Evolutionary conservation across 2,888 invertebrate genomes (phyloP).

Genomic region (Macrophya alboannulata): DNA sequence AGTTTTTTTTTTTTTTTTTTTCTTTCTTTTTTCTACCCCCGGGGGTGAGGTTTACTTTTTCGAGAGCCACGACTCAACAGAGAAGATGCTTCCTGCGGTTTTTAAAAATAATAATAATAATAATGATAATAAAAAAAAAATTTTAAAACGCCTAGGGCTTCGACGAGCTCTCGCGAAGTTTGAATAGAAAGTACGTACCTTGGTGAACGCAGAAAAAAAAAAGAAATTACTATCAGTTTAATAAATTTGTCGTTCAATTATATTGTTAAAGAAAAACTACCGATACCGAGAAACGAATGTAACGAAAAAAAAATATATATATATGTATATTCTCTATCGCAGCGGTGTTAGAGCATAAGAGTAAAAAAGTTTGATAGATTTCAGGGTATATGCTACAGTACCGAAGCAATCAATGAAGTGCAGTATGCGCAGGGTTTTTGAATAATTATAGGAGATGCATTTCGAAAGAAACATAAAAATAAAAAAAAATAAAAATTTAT

Average conservation of each 20-base stretch:
- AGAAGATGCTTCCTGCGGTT: constrained; percentile 11
- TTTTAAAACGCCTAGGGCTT: background rate
- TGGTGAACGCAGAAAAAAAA: background rate
- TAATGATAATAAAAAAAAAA: background rate
- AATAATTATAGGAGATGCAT: background rate
- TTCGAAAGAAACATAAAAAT: background rate
- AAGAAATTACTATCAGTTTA: background rate
- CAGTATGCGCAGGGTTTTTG: background rate
- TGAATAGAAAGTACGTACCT: background rate
- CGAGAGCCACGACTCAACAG: background rate
- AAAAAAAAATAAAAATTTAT: background rate
- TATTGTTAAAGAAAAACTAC: constrained; percentile 1
- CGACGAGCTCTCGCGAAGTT: background rate
- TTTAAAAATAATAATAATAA: background rate
- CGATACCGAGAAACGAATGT: background rate
- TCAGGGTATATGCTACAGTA: background rate
- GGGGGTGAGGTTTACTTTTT: constrained; percentile 30
- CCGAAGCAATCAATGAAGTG: constrained; percentile 19
- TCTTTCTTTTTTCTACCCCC: background rate
- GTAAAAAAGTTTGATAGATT: background rate
- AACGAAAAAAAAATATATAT: background rate
- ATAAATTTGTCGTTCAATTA: background rate
- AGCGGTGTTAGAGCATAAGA: background rate
- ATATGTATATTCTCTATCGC: background rate
- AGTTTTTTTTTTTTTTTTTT: background rate